phyloP scores from a whole-genome alignment of 1,140 invertebrate genomes.

The Sinonovacula constricta region DNA sequence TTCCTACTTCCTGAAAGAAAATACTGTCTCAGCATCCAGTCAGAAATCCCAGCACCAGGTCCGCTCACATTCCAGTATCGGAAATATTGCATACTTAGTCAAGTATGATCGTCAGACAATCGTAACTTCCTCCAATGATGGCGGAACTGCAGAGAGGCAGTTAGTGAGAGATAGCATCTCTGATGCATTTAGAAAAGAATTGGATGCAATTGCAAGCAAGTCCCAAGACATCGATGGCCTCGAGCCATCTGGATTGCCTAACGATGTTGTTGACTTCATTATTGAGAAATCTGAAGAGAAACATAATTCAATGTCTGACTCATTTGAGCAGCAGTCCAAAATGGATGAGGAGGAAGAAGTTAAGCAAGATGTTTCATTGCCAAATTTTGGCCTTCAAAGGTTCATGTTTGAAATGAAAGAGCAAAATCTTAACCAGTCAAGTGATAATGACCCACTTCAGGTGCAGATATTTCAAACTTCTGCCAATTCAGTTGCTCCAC shows the following conservation, averaged over 20 bases:
- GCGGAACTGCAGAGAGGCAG: background rate
- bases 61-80: too few species aligned
- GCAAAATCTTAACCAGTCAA: background rate
- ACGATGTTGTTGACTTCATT: slow-evolving; percentile 48
- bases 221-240: background rate
- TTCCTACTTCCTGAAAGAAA: slow-evolving; percentile 7
- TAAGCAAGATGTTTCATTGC: background rate
- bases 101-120: background rate
- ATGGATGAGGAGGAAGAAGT: background rate
- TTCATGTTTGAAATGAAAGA: background rate
- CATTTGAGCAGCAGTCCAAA: background rate
- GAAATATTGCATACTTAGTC: too few species aligned
- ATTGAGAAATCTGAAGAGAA: slow-evolving; percentile 30
- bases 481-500: too few species aligned
- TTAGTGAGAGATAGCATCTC: slow-evolving; percentile 23
- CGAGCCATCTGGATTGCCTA: slow-evolving; percentile 34
- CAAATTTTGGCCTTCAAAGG: background rate
- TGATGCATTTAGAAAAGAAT: slow-evolving; percentile 3
- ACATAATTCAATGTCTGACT: background rate
- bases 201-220: background rate
- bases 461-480: too few species aligned
- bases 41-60: background rate
- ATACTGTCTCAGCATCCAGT: background rate
- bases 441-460: too few species aligned
- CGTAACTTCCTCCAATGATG: background rate